Evolutionary conservation across 2,888 invertebrate genomes (phyloP), one percentile per base, ranked within the genome.

Genomic region (Melipona bicolor): DNA sequence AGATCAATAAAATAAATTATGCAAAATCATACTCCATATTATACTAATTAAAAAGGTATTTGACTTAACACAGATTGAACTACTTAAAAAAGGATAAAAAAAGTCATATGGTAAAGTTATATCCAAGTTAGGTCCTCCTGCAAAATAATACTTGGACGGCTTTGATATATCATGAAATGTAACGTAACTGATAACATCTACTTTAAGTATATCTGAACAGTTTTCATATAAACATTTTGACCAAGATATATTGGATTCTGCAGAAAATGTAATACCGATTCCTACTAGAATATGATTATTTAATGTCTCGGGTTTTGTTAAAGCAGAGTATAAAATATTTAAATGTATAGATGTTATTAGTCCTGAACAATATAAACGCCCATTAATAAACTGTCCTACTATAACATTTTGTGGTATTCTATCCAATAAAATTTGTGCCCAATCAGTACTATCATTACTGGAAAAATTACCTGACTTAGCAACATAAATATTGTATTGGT

Each of bases 21-120:
- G 75, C 61, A 73, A 49, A 69, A 43, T 24, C 54, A 72, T 21
- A 27, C 15, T 56, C 15, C 65, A 6, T 64, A 11, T 19, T n/a
- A 81, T 17, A 32, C 36, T 78, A 62, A 88, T 79, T 71, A 81
- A 73, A 83, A 81, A 43, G 68, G 65, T 64, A 61, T 15, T 61
- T 24, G 80, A 54, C 43, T 81, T 24, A 52, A 82, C 76, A 21
- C 36, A 49, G 27, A 54, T 59, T 49, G 85, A 78, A 54, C 64
- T 54, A 72, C 90, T 92, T 77, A 95, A 94, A 89, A 96, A 96
- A 1, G 97, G 97, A 91, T 97, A 97, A 93, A 97, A 97, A 93
- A 97, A 97, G 93, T 97, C 97, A 87, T 95, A 95, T 2, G 97
- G 97, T 77, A 97, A 95, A 92, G 96, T 95, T 80, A 97, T 95